Conservation (phyloP, 1,140 invertebrate genomes). For the Drosophila neocordata region DNA sequence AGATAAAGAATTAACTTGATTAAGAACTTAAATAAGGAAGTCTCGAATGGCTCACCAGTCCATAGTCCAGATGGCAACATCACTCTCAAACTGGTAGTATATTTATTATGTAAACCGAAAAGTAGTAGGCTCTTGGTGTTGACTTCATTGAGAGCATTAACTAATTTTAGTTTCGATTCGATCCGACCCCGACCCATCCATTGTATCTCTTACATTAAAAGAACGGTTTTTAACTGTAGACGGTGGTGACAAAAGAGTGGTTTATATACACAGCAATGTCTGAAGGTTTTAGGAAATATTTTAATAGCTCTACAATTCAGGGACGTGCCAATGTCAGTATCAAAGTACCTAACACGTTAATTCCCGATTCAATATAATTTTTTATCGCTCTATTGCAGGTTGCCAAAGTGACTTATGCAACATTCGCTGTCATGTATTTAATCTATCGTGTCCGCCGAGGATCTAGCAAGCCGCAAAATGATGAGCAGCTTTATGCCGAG, state of each 20-base stretch:
- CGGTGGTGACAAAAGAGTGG: not conserved
- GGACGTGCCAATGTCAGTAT: conserved; percentile 70
- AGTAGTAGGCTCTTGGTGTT: not conserved
- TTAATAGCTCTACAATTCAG: conserved; percentile 59
- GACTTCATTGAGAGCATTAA: not conserved
- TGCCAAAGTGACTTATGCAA: conserved; percentile 68
- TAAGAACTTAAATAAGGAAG: too few species aligned
- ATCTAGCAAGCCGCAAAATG: conserved; percentile 16
- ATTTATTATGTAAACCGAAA: too few species aligned
- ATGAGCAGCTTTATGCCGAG: conserved; percentile 12
- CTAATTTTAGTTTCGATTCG: not conserved
- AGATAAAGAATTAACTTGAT: too few species aligned
- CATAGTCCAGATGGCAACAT: too few species aligned
- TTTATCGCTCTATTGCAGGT: conserved; percentile 35
- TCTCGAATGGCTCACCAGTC: too few species aligned
- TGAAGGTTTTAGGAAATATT: conserved; percentile 67
- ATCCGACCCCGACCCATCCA: not conserved
- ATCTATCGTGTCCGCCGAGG: conserved; percentile 56
- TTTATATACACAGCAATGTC: conserved; percentile 37
- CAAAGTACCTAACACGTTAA: too few species aligned
- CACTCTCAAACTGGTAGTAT: too few species aligned
- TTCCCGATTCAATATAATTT: not conserved
- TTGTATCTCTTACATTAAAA: not conserved
- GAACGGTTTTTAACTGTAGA: not conserved
- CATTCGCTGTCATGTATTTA: conserved; percentile 59